These are phyloP conservation scores for Tipula unca DNA, from an alignment of 2,888 invertebrate genomes.

Conservation along the genomic window DNA sequence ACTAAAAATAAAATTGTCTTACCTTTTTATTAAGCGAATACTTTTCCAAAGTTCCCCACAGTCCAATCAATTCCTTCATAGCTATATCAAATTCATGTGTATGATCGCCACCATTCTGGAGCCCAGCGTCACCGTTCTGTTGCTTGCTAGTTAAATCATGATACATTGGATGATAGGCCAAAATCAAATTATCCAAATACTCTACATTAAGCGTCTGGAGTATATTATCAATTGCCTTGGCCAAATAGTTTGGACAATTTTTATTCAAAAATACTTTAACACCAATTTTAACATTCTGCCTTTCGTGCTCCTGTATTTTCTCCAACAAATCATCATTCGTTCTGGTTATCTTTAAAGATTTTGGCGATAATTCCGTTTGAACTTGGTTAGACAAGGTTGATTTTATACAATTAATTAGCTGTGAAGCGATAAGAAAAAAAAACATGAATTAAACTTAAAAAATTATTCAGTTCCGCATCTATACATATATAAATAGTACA, in stretches of 20 bases:
- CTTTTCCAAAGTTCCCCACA: slow-evolving; percentile 72
- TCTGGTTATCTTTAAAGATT: not conserved
- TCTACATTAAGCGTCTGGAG: slow-evolving; percentile 60
- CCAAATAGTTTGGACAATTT: slow-evolving; percentile 53
- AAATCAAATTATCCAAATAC: slow-evolving; percentile 71
- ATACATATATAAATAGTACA: not conserved
- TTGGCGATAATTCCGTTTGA: not conserved
- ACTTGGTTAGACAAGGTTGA: slow-evolving; percentile 44
- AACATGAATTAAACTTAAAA: not conserved
- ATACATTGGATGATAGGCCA: slow-evolving; percentile 58
- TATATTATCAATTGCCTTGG: slow-evolving; percentile 65
- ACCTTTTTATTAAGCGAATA: slow-evolving; percentile 57
- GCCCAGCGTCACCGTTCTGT: slow-evolving; percentile 29
- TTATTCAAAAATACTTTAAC: slow-evolving; percentile 77
- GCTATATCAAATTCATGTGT: slow-evolving; percentile 28
- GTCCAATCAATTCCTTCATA: slow-evolving; percentile 57
- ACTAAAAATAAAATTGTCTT: slow-evolving; percentile 14
- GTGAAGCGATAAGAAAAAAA: slow-evolving; percentile 29
- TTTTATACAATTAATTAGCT: slow-evolving; percentile 55
- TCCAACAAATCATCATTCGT: slow-evolving; percentile 50
- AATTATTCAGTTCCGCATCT: not conserved
- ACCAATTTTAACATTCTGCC: slow-evolving; percentile 72
- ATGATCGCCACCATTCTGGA: not conserved
- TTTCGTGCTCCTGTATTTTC: slow-evolving; percentile 59
- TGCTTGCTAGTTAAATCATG: not conserved